Percentiles rank a stretch among this genome's conserved stretches.
Conservation (phyloP, 1,140 invertebrate species). For the Drosophila obscura region DNA sequence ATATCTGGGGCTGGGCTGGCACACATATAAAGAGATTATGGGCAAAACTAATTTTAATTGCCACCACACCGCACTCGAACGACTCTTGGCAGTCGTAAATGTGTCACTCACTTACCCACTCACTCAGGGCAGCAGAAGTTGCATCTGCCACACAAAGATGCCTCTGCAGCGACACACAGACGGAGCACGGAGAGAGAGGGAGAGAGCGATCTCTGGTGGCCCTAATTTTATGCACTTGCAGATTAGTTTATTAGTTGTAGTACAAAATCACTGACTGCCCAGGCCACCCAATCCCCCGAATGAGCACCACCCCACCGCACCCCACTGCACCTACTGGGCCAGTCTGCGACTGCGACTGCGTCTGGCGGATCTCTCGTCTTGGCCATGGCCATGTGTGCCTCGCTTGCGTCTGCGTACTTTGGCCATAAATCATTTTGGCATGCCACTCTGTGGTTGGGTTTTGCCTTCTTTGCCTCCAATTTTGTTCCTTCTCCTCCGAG, state of each 20-base stretch:
- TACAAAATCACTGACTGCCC: slow-evolving; percentile 73
- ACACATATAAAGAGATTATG: slow-evolving; percentile 75
- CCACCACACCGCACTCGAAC: slow-evolving; percentile 10
- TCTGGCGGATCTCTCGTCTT: slow-evolving; percentile 27
- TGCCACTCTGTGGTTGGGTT: slow-evolving; percentile 62
- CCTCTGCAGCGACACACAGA: slow-evolving; percentile 17
- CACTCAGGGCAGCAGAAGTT: slow-evolving; percentile 22
- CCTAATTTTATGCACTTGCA: slow-evolving; percentile 82
- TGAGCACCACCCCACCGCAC: neutral
- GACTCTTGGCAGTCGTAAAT: slow-evolving; percentile 66
- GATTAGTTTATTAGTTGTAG: slow-evolving; percentile 82
- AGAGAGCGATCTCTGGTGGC: slow-evolving; percentile 60
- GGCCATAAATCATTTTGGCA: slow-evolving; percentile 82
- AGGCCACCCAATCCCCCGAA: slow-evolving; percentile 7
- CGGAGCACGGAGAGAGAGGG: neutral
- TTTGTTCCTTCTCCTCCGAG: neutral
- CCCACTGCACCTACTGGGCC: neutral
- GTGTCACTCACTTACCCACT: slow-evolving; percentile 70
- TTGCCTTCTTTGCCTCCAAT: slow-evolving; percentile 12
- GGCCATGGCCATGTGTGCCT: slow-evolving; percentile 63
- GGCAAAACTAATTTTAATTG: slow-evolving; percentile 81
- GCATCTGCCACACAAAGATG: slow-evolving; percentile 15
- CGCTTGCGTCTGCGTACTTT: slow-evolving; percentile 73
- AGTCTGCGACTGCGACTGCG: slow-evolving; percentile 1
- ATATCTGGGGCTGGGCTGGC: slow-evolving; percentile 28